These are phyloP conservation scores for Callithrix jacchus DNA, from an alignment of 2,113 vertebrate species.

Conservation along the genomic window DNA sequence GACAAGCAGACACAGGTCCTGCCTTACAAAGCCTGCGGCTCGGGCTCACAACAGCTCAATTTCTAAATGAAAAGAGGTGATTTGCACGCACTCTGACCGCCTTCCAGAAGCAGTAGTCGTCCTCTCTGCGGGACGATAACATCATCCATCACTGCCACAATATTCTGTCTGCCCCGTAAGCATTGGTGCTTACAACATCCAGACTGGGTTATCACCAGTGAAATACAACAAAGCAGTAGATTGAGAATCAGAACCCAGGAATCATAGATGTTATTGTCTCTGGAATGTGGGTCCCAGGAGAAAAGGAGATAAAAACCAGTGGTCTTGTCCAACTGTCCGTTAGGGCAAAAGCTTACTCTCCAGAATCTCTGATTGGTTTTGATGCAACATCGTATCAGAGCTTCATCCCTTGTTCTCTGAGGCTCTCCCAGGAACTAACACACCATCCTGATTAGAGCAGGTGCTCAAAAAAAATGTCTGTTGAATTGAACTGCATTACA, in stretches of 20 bases:
- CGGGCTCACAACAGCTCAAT: background rate
- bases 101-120: background rate
- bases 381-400: accelerated
- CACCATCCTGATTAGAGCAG: background rate
- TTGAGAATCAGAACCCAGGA: background rate
- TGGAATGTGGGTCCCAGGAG: background rate
- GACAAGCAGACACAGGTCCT: background rate
- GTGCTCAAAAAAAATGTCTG: background rate
- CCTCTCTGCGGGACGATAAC: background rate
- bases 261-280: background rate
- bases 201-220: background rate
- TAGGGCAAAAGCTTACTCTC: background rate
- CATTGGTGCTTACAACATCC: background rate
- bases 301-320: background rate
- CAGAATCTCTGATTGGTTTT: background rate
- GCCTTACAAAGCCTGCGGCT: background rate
- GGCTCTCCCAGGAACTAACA: background rate
- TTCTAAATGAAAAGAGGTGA: background rate
- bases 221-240: background rate
- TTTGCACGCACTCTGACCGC: too few relatives aligned
- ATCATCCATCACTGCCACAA: background rate
- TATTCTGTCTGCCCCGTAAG: background rate
- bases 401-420: background rate
- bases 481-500: background rate
- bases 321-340: background rate